Base-by-base conservation (phyloP, 2,888 invertebrate species). In the Pristionchus exspectatus region DNA sequence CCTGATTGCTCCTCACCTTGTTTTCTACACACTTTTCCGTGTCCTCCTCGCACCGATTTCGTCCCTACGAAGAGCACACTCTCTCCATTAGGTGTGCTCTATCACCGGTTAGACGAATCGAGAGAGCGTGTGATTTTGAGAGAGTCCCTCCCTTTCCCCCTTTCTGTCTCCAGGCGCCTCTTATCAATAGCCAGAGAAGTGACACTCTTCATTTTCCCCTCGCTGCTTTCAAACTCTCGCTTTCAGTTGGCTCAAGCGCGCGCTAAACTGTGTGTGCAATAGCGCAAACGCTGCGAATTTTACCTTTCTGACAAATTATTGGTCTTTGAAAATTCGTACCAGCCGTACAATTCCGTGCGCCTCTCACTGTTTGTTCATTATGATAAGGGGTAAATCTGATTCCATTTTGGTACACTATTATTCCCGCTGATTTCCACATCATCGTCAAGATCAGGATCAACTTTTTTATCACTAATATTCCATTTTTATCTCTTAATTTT, bases 21-120 rank as follows among this genome's bases (percentile, higher is more conserved):
- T 38, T 74, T 74, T 38, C 38, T 74, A 38, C 66, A 87, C 66
- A 87, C 63, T 44, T 66, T 38, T 66, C 27, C 27, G 66, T 50
- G 27, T 66, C 27, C 38, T 63, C 27, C 63, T 63, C 87, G 24
- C 90, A 7, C 88, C 90, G n/a, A 90, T 91, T 5, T 90, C 91
- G 24, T 91, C 91, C 87, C 89, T 91, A 90, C 92, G 10, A 90
- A 59, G 90, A 91, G 66, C 27, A 24, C 4, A 33, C 72, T 33
- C 72, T 74, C 12, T 3, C 16, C 74, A 74, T 10, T 74, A 9
- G 2, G 4, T 2, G 12, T 30, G 27, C 5, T 38, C 21, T 24
- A 38, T 74, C 38, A 14, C 21, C 7, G 21, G 38, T 38, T 16
- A 74, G 33, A 74, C 16, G 38, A 24, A 74, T 24, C 38, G 69